Percentiles rank a stretch among this genome's conserved stretches.
phyloP scores from a whole-genome alignment of 2,113 vertebrate species.

The Notarius lentiginosus region DNA sequence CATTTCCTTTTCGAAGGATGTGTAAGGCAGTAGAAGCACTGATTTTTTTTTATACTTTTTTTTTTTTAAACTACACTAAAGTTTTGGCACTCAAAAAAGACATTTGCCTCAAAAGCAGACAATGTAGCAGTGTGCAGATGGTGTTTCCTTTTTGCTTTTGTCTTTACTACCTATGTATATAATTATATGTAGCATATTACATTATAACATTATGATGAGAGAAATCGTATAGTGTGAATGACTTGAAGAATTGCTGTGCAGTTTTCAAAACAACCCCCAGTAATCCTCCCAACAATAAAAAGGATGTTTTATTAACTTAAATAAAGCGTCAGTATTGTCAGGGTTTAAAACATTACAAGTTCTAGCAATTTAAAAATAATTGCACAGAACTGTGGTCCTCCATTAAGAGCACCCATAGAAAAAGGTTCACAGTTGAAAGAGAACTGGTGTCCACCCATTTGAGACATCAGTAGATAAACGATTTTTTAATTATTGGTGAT shows the following conservation, averaged over 20 bases:
- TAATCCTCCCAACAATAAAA: constrained; percentile 58
- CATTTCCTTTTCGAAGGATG: constrained; percentile 74
- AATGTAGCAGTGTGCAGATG: constrained; percentile 98
- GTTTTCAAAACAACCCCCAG: constrained; percentile 64
- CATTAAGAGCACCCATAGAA: neutral
- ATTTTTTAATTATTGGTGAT: constrained; percentile 14
- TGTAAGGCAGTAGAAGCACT: constrained; percentile 87
- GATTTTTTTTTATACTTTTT: constrained; percentile 69
- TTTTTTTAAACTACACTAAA: constrained; percentile 78
- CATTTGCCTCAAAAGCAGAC: constrained; percentile 91
- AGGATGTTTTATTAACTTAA: neutral
- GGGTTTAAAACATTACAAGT: neutral
- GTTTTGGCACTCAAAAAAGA: constrained; percentile 85
- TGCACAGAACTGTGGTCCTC: neutral
- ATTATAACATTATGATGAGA: constrained; percentile 58
- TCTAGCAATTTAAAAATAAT: neutral
- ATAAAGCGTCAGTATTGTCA: neutral
- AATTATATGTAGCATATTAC: constrained; percentile 91
- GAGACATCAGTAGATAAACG: neutral
- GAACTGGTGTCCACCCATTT: neutral
- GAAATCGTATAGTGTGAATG: constrained; percentile 68
- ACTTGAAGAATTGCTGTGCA: constrained; percentile 84
- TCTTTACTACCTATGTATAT: constrained; percentile 96
- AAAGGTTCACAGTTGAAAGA: neutral
- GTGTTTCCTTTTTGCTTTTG: constrained; percentile 81